Percentiles rank a stretch among this genome's conserved stretches.
Conservation (phyloP, 2,113 vertebrate genomes). For the Anolis carolinensis region DNA sequence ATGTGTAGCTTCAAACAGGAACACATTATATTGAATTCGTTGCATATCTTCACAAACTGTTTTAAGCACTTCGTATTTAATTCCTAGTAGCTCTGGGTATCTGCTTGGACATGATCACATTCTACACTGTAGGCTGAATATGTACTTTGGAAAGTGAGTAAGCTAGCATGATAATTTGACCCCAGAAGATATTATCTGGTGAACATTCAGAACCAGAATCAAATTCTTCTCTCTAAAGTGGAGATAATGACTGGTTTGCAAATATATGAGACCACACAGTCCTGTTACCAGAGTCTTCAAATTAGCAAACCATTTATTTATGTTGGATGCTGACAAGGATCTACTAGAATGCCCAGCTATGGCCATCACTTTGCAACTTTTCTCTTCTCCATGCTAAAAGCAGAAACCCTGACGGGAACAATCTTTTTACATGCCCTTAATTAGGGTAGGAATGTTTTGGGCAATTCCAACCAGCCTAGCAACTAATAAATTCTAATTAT, state of each 20-base stretch:
- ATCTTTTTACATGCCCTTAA: not conserved
- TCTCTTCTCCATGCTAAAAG: not conserved
- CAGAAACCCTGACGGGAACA: not conserved
- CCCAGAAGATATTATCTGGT: not conserved
- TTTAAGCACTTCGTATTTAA: slow-evolving; percentile 4
- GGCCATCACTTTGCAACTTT: not conserved
- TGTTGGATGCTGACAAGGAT: slow-evolving; percentile 2
- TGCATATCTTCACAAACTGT: not conserved
- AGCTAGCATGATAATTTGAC: not conserved
- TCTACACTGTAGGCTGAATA: not conserved
- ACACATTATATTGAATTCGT: not conserved
- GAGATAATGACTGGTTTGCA: not conserved
- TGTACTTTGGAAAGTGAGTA: not conserved
- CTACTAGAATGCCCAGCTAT: not conserved
- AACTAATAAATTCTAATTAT: slow-evolving; percentile 16
- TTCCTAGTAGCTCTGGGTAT: not conserved
- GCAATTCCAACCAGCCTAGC: not conserved
- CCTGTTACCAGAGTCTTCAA: not conserved
- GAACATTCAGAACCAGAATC: not conserved
- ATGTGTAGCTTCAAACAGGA: not conserved
- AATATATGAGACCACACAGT: not conserved
- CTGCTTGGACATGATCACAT: not conserved
- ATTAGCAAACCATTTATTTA: not conserved
- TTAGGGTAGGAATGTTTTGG: not conserved
- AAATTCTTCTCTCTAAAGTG: not conserved